A percentile compares a stretch with the other conserved stretches of the same genome.
Evolutionary conservation across 2,888 invertebrate species (phyloP).

Genomic region (Ctena decussata): DNA sequence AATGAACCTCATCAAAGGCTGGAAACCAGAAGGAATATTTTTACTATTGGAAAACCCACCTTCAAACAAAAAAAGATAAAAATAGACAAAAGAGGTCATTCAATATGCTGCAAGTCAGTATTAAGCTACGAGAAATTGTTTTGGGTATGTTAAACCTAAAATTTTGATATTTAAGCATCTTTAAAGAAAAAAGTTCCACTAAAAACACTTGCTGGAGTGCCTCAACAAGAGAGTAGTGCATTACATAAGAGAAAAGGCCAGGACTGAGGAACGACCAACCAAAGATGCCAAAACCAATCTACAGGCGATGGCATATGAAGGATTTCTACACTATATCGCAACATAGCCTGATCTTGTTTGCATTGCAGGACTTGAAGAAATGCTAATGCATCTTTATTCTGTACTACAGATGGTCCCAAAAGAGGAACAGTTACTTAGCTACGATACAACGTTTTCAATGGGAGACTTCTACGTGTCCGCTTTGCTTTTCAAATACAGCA

Average conservation of each 20-base stretch:
- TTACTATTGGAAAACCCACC: no score
- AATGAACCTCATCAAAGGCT: no score
- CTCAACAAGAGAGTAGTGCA: no score
- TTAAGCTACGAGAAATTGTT: no score
- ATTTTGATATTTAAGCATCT: no score
- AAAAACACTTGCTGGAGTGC: no score
- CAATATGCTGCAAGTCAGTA: no score
- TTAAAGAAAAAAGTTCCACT: no score
- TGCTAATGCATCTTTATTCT: background rate
- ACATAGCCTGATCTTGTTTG: constrained; percentile 12
- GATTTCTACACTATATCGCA: constrained; percentile 10
- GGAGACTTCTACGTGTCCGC: constrained; percentile 17
- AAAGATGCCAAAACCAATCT: constrained; percentile 9
- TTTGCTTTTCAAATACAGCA: background rate
- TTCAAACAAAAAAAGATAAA: no score
- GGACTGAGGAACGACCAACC: background rate
- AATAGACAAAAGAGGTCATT: no score
- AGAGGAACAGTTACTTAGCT: constrained; percentile 14
- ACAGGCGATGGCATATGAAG: constrained; percentile 12
- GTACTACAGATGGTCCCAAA: background rate
- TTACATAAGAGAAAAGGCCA: background rate
- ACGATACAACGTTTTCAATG: constrained; percentile 21
- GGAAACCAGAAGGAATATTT: no score
- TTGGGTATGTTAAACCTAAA: no score
- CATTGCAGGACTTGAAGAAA: constrained; percentile 3